Evolutionary conservation across 2,797 vertebrate species (phyloP).

Genomic region (Adelosebastes latens): DNA sequence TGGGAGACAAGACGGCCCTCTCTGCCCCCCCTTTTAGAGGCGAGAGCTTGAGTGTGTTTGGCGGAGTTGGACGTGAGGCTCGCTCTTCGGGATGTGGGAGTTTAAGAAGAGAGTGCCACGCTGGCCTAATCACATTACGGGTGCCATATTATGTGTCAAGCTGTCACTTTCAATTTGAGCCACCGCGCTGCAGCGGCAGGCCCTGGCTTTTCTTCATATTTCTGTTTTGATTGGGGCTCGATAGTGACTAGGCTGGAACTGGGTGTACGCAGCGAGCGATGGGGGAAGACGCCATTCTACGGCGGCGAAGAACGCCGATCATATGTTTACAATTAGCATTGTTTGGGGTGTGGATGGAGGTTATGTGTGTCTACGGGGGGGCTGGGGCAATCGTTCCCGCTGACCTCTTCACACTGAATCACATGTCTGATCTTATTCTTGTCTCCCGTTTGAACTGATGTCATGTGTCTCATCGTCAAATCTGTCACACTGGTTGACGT

Average conservation of each 20-base stretch:
- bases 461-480: slow-evolving; percentile 77
- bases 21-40: slow-evolving; percentile 62
- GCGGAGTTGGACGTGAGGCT: slow-evolving; percentile 78
- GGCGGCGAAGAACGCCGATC: slow-evolving; percentile 58
- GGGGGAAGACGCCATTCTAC: slow-evolving; percentile 32
- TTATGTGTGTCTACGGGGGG: slow-evolving; percentile 28
- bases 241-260: slow-evolving; percentile 69
- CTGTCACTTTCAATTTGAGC: slow-evolving; percentile 88
- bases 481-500: slow-evolving; percentile 76
- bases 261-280: slow-evolving; percentile 41
- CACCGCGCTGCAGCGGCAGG: slow-evolving; percentile 58
- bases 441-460: slow-evolving; percentile 77
- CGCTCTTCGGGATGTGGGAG: slow-evolving; percentile 80
- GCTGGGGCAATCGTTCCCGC: slow-evolving; percentile 44
- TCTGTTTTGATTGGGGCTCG: slow-evolving; percentile 81
- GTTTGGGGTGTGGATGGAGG: slow-evolving; percentile 49
- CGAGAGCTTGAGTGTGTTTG: slow-evolving; percentile 77
- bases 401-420: slow-evolving; percentile 79
- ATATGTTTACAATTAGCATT: slow-evolving; percentile 82
- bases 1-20: slow-evolving; percentile 68
- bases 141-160: slow-evolving; percentile 88
- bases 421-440: slow-evolving; percentile 80
- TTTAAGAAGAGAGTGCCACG: slow-evolving; percentile 79
- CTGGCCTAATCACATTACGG: slow-evolving; percentile 87
- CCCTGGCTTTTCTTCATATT: slow-evolving; percentile 74